Base-by-base conservation (phyloP, 2,797 vertebrate genomes). In the Sebastes baramenuke region DNA sequence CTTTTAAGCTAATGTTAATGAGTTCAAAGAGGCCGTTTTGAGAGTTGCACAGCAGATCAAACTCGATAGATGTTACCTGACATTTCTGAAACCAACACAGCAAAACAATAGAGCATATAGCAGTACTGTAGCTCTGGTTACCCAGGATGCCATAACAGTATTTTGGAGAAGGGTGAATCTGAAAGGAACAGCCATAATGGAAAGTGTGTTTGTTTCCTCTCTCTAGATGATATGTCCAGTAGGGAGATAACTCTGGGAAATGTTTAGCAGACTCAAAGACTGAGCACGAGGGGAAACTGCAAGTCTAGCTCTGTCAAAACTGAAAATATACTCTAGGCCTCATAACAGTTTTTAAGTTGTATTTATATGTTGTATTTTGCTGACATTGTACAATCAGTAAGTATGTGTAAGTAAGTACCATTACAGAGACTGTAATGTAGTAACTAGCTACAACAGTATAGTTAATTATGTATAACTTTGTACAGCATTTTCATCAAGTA, bases 1-100 rank as follows among this genome's bases (percentile, higher is more conserved):
- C 70, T 78, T 84, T 72, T 46, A 83, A 80, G 60, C 67, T 76
- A 46, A 79, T 77, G 66, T 72, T 79, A 80, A 73, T 75, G 72
- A 88, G 71, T 64, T 79, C n/a, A 54, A 71, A 59, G 65, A 84
- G 46, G 65, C 56, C 22, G 54, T 84, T 67, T 84, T 64, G 49
- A 77, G 24, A 77, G 55, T 73, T 70, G n/a, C 55, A 77, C 62
- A 72, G 72, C 54, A 22, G 13, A 72, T 71, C 46, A 42, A 75
- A 75, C 42, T 62, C 4, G 1, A 67, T 32, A 76, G 69, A 52
- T 65, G 22, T 18, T 25, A 59, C 68, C 67, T 72, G 42, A 72
- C 66, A 30, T 75, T 74, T 74, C 72, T 67, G 49, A 83, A 68
- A 38, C 16, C 1, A 42, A 58, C 55, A 80, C 25, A 82, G 29